phyloP scores from a whole-genome alignment of 2,113 vertebrate species.

The Megaleporinus macrocephalus region DNA sequence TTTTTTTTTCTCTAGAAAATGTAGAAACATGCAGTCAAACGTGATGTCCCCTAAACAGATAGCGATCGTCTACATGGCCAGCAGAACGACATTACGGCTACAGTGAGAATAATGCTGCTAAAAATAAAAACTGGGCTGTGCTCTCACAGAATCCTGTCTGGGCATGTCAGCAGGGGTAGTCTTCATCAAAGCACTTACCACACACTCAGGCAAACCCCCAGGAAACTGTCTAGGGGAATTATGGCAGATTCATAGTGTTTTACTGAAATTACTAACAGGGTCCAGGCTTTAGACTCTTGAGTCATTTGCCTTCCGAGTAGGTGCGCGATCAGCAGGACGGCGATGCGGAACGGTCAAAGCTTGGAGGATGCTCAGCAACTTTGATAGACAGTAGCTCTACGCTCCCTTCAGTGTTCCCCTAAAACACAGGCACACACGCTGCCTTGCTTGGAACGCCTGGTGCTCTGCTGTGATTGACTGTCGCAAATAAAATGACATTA shows the following conservation, averaged over 20 bases:
- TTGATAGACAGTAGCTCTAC: too few relatives aligned
- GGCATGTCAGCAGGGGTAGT: constrained; percentile 13
- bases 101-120: constrained; percentile 12
- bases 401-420: too few relatives aligned
- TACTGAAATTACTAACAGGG: constrained; percentile 27
- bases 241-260: background rate
- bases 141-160: constrained; percentile 41
- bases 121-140: constrained; percentile 12
- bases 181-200: constrained; percentile 17
- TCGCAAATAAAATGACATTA: too few relatives aligned
- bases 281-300: background rate
- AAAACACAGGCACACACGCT: too few relatives aligned
- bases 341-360: background rate
- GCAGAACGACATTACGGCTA: constrained; percentile 5
- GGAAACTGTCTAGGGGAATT: constrained; percentile 14
- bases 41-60: constrained; percentile 3
- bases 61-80: background rate
- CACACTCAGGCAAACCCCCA: constrained; percentile 14
- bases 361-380: too few relatives aligned
- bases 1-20: background rate
- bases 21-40: background rate
- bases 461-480: too few relatives aligned
- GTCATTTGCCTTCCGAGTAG: background rate
- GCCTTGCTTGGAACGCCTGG: too few relatives aligned
- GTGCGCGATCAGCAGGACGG: background rate